Evolutionary conservation across 2,113 vertebrate species (phyloP).

Genomic region (human): GRCh38 chr6:144308501-144309000

Average conservation of each 20-base stretch:
- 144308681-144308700: neutral
- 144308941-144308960: neutral
- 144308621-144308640: neutral
- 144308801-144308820: neutral
- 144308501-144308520: too few relatives aligned
- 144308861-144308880: neutral
- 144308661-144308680: neutral
- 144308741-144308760: neutral
- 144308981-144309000: neutral
- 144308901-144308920: neutral
- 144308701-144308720: fast-evolving
- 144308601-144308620: neutral
- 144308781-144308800: neutral
- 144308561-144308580: too few relatives aligned
- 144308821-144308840: neutral
- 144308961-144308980: neutral
- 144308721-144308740: neutral
- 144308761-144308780: neutral
- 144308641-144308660: neutral
- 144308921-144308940: neutral
- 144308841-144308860: neutral
- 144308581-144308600: neutral
- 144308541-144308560: too few relatives aligned
- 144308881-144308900: neutral
- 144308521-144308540: too few relatives aligned